phyloP scores from a whole-genome alignment of 64 coral and sea anemone genomes.

The Catalaphyllia jardinei region DNA sequence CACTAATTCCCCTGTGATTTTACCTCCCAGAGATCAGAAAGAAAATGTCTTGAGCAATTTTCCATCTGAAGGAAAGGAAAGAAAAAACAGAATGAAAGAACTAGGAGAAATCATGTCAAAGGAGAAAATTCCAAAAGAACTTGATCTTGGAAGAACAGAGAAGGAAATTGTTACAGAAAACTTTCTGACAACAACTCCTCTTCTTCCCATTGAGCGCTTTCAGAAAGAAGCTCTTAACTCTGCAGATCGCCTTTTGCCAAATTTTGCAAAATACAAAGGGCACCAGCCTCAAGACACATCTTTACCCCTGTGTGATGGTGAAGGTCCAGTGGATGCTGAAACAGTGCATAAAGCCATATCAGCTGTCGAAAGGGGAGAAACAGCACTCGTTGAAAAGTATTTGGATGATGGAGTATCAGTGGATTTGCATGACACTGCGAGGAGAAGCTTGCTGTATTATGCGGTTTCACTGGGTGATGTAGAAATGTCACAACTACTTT shows the following conservation, averaged over 20 bases:
- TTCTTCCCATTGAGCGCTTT: conserved; percentile 24
- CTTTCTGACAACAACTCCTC: background rate
- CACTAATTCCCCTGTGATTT: background rate
- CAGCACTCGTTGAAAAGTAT: conserved; percentile 57
- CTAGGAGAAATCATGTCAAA: background rate
- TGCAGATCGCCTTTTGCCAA: conserved; percentile 8
- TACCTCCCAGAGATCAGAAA: background rate
- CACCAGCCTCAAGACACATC: conserved; percentile 2
- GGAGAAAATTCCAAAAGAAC: background rate
- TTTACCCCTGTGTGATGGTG: background rate
- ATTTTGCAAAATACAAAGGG: conserved; percentile 3
- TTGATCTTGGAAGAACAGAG: background rate
- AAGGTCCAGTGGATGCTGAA: background rate
- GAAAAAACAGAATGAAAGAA: background rate
- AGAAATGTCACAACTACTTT: conserved; percentile 77
- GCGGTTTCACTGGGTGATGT: conserved; percentile 76
- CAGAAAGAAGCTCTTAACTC: conserved; percentile 3
- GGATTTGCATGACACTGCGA: conserved; percentile 71
- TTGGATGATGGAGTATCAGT: conserved; percentile 81
- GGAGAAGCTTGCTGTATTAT: conserved; percentile 85
- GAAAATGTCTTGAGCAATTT: background rate
- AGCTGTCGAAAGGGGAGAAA: conserved; percentile 64
- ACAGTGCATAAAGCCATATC: background rate
- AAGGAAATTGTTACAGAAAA: conserved; percentile 1
- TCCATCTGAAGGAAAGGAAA: background rate